Conservation (phyloP, 2,113 vertebrate species). For the Phylloscopus whistleri region DNA sequence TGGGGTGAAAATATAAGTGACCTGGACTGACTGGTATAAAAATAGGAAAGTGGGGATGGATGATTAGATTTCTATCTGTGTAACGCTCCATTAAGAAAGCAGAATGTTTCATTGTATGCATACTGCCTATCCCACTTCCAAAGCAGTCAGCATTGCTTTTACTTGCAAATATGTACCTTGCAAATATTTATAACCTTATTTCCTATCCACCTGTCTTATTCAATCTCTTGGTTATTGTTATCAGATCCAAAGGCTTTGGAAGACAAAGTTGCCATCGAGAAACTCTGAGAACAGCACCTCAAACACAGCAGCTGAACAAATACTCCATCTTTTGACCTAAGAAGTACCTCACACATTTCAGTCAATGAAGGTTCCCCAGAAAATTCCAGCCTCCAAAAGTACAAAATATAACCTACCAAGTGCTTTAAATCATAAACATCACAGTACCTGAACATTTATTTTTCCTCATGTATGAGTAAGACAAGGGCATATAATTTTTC, state of each 20-base stretch:
- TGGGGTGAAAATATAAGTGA: slow-evolving; percentile 18
- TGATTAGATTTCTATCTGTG: slow-evolving; percentile 42
- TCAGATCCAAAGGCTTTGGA: neutral
- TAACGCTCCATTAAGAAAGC: slow-evolving; percentile 24
- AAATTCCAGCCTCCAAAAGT: neutral
- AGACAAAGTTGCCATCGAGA: neutral
- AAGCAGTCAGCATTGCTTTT: neutral
- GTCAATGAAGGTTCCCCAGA: neutral
- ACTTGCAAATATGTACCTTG: neutral
- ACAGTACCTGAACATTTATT: neutral
- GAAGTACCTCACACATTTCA: neutral
- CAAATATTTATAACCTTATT: slow-evolving; percentile 42
- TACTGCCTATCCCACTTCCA: neutral
- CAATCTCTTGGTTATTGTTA: neutral
- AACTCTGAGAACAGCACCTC: neutral
- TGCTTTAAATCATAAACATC: neutral
- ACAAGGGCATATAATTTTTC: neutral
- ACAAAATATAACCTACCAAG: neutral
- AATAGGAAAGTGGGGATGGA: neutral
- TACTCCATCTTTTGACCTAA: neutral
- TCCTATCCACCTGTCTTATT: slow-evolving; percentile 3
- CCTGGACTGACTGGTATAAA: neutral
- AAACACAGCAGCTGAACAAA: neutral
- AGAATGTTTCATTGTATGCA: slow-evolving; percentile 29
- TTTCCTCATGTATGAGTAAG: neutral